These are phyloP conservation scores for Thymelicus sylvestris DNA, from an alignment of 2,888 invertebrate genomes.

Conservation along the genomic window DNA sequence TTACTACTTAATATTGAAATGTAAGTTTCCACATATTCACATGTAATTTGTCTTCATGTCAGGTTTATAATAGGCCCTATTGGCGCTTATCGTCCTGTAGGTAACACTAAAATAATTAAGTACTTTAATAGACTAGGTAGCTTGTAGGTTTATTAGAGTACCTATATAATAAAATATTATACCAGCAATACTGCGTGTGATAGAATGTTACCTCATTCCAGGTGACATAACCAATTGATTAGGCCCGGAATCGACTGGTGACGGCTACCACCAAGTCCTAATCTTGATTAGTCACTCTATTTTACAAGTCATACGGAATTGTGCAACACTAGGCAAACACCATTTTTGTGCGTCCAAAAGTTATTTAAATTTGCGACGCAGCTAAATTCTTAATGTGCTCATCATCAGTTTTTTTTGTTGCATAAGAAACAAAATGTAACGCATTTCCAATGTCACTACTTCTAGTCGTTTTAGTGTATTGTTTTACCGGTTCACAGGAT, in stretches of 20 bases:
- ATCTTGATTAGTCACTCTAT: conserved; percentile 25
- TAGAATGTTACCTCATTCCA: conserved; percentile 21
- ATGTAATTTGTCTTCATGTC: conserved; percentile 31
- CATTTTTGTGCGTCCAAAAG: background rate
- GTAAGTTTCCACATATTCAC: background rate
- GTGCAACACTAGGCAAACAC: conserved; percentile 13
- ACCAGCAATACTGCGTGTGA: conserved; percentile 20
- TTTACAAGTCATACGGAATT: conserved; percentile 24
- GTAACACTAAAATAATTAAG: conserved; percentile 25
- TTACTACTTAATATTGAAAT: background rate
- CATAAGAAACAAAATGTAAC: conserved; percentile 9
- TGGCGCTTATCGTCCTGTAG: conserved; percentile 5
- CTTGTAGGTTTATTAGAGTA: no score
- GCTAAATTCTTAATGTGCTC: background rate
- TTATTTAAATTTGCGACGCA: conserved; percentile 13
- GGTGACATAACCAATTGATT: conserved; percentile 36
- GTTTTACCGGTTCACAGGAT: background rate
- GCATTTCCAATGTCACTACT: background rate
- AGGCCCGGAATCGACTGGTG: conserved; percentile 1
- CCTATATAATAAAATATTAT: conserved; percentile 24
- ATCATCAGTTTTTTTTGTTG: background rate
- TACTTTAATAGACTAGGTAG: conserved; percentile 14
- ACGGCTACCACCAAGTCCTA: conserved; percentile 7
- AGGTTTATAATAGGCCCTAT: conserved; percentile 6
- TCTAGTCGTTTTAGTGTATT: conserved; percentile 5